These are phyloP conservation scores for Varroa destructor DNA, from an alignment of 1,140 invertebrate species.

Conservation along the genomic window DNA sequence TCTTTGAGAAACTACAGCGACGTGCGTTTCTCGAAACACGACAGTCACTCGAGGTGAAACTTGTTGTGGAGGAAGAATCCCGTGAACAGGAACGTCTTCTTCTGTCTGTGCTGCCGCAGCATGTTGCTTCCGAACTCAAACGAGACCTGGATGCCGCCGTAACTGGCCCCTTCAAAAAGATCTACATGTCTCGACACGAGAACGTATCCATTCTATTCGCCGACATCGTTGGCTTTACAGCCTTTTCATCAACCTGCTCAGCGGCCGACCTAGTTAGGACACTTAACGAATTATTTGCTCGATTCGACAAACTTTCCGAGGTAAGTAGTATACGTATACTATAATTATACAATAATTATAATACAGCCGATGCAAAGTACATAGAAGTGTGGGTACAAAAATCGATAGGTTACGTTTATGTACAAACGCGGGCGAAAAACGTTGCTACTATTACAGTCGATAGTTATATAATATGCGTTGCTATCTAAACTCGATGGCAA, in stretches of 20 bases:
- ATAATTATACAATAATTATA: background rate
- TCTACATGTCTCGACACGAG: conserved; percentile 90
- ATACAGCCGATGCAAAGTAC: background rate
- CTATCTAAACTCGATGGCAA: too few species aligned
- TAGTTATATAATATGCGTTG: too few species aligned
- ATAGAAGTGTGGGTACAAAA: background rate
- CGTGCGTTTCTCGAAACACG: conserved; percentile 77
- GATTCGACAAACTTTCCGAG: conserved; percentile 79
- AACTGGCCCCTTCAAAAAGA: conserved; percentile 85
- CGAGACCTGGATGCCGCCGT: conserved; percentile 67
- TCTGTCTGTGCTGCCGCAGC: conserved; percentile 79
- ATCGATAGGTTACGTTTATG: too few species aligned
- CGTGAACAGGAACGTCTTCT: conserved; percentile 78
- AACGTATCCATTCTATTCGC: conserved; percentile 59
- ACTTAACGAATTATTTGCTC: conserved; percentile 79
- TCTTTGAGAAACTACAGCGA: conserved; percentile 71
- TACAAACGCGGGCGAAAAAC: too few species aligned
- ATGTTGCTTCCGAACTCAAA: conserved; percentile 84
- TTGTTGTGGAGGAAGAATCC: conserved; percentile 80
- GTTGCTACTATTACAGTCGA: too few species aligned
- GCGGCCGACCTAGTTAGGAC: conserved; percentile 84
- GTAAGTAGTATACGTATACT: conserved; percentile 43
- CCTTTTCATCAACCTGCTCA: conserved; percentile 83
- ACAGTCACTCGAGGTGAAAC: conserved; percentile 74
- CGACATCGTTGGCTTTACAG: conserved; percentile 84